phyloP scores from a whole-genome alignment of 2,797 vertebrate genomes.

The Borostomias antarcticus region DNA sequence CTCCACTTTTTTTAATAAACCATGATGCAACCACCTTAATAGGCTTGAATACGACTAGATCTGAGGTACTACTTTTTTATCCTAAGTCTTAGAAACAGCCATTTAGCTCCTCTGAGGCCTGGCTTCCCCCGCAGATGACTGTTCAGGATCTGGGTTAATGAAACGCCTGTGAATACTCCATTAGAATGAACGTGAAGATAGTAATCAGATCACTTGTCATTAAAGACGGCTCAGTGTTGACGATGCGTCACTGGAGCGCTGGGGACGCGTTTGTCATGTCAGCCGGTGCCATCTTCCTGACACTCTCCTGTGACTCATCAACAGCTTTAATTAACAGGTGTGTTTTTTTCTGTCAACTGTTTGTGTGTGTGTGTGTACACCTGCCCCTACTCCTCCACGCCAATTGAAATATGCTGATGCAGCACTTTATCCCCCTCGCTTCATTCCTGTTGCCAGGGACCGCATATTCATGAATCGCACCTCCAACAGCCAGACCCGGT shows the following conservation, averaged over 20 bases:
- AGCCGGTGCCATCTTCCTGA: background rate
- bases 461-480: constrained; percentile 31
- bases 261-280: background rate
- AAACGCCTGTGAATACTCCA: constrained; percentile 39
- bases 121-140: constrained; percentile 24
- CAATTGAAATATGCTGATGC: constrained; percentile 32
- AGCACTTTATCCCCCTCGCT: constrained; percentile 28
- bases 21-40: too few relatives aligned
- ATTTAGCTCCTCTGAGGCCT: background rate
- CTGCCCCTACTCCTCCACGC: background rate
- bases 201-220: constrained; percentile 32
- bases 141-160: constrained; percentile 35
- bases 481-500: constrained; percentile 26
- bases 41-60: too few relatives aligned
- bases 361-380: background rate
- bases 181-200: constrained; percentile 28
- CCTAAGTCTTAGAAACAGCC: background rate
- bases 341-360: constrained; percentile 22
- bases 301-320: constrained; percentile 10
- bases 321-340: constrained; percentile 36
- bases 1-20: too few relatives aligned
- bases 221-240: constrained; percentile 20
- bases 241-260: background rate
- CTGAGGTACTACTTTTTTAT: too few relatives aligned
- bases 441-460: constrained; percentile 28